Conservation (phyloP, 2,888 invertebrate genomes). For the Taenaris catops region DNA sequence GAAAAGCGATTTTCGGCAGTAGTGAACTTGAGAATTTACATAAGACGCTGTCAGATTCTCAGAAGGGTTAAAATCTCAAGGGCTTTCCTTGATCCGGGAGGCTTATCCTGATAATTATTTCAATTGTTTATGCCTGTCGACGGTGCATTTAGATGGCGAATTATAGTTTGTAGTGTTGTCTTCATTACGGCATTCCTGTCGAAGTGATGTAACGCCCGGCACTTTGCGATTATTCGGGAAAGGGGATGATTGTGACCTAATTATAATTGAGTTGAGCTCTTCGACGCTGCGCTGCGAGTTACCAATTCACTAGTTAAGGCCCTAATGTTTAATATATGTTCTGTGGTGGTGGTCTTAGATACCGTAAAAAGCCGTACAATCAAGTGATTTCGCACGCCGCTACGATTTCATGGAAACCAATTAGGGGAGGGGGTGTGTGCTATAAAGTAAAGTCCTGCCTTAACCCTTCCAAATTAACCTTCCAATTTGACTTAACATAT, state of each 20-base stretch:
- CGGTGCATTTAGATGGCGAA: slow-evolving; percentile 76
- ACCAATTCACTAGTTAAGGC: no score
- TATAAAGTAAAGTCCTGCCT: no score
- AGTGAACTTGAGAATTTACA: slow-evolving; percentile 72
- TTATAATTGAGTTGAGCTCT: no score
- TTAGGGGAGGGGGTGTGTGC: no score
- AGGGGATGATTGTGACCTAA: slow-evolving; percentile 5
- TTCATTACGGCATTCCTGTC: slow-evolving; percentile 63
- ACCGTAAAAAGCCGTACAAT: no score
- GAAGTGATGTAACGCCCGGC: slow-evolving; percentile 56
- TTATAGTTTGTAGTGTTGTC: slow-evolving; percentile 74
- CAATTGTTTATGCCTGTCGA: slow-evolving; percentile 79
- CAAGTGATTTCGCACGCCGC: no score
- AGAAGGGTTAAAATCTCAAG: slow-evolving; percentile 75
- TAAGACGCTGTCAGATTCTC: slow-evolving; percentile 71
- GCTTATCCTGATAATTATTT: slow-evolving; percentile 80
- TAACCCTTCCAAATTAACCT: no score
- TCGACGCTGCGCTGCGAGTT: no score
- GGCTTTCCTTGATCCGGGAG: slow-evolving; percentile 68
- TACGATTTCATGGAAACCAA: no score
- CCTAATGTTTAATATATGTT: no score
- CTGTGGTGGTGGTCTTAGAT: no score
- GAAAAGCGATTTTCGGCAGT: slow-evolving; percentile 30
- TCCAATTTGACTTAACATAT: no score
- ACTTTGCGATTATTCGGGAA: slow-evolving; percentile 26